Evolutionary conservation across 2,797 vertebrate genomes (phyloP).

Genomic region (Galagoides demidoff): DNA sequence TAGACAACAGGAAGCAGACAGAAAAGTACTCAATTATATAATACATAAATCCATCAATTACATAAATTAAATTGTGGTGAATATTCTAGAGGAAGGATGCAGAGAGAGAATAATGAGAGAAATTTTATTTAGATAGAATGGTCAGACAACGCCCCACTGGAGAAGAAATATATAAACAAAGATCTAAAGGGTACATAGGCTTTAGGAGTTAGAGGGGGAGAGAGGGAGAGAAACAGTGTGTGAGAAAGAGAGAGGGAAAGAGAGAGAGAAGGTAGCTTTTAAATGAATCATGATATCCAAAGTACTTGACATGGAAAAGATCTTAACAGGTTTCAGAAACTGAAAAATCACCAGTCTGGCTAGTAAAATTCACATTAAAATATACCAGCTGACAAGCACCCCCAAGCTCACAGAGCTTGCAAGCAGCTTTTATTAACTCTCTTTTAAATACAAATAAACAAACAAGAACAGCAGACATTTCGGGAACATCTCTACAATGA

Average conservation of each 20-base stretch:
- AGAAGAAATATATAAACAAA: neutral
- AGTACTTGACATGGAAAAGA: neutral
- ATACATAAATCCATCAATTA: neutral
- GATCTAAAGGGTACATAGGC: neutral
- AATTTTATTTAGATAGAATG: neutral
- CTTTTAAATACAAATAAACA: conserved; percentile 22
- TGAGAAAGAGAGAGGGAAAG: neutral
- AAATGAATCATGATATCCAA: neutral
- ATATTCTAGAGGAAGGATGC: neutral
- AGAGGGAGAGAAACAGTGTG: neutral
- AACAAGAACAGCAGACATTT: neutral
- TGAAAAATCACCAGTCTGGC: neutral
- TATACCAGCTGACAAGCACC: neutral
- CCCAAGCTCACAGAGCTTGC: neutral
- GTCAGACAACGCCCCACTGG: neutral
- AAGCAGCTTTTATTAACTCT: conserved; percentile 20
- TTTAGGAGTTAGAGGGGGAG: neutral
- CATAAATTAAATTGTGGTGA: neutral
- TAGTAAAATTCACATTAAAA: neutral
- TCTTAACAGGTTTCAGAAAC: conserved; percentile 1
- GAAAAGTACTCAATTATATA: neutral
- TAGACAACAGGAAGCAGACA: neutral
- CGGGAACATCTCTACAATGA: conserved; percentile 36
- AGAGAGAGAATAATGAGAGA: neutral
- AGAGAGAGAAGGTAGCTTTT: neutral